phyloP scores from a whole-genome alignment of 2,113 vertebrate genomes.

The Athene noctua region DNA sequence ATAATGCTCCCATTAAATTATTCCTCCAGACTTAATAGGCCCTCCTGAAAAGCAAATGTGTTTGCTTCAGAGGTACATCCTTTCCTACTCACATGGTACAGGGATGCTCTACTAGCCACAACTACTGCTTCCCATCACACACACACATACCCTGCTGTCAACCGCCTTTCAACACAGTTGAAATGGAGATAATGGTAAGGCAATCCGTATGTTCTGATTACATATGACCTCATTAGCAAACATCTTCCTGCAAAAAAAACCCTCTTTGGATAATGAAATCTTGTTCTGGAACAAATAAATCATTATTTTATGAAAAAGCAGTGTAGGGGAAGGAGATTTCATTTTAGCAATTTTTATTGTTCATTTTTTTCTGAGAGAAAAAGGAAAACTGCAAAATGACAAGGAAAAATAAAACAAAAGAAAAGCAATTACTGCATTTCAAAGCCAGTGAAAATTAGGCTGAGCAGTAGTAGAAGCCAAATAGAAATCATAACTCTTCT shows the following conservation, averaged over 20 bases:
- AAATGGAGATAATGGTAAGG: conserved; percentile 7
- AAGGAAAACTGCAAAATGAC: not conserved
- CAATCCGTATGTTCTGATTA: conserved; percentile 53
- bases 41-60: not conserved
- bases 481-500: conserved; percentile 75
- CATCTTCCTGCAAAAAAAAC: not conserved
- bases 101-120: not conserved
- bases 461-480: conserved; percentile 66
- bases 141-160: not conserved
- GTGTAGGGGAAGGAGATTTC: not conserved
- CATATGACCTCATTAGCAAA: conserved; percentile 30
- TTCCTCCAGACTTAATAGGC: not conserved
- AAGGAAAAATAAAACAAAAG: conserved; percentile 31
- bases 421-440: conserved; percentile 64
- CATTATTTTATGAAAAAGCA: not conserved
- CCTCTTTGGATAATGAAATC: conserved; percentile 52
- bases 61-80: not conserved
- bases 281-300: conserved; percentile 14
- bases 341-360: not conserved
- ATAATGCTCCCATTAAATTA: not conserved
- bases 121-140: not conserved
- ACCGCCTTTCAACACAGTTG: not conserved
- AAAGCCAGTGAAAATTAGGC: conserved; percentile 74
- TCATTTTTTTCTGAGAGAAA: not conserved
- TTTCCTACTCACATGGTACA: not conserved